A percentile compares a stretch with the other conserved stretches of the same genome.
These are phyloP conservation scores for Mantis religiosa DNA, from an alignment of 2,888 invertebrate genomes.

Conservation along the genomic window DNA sequence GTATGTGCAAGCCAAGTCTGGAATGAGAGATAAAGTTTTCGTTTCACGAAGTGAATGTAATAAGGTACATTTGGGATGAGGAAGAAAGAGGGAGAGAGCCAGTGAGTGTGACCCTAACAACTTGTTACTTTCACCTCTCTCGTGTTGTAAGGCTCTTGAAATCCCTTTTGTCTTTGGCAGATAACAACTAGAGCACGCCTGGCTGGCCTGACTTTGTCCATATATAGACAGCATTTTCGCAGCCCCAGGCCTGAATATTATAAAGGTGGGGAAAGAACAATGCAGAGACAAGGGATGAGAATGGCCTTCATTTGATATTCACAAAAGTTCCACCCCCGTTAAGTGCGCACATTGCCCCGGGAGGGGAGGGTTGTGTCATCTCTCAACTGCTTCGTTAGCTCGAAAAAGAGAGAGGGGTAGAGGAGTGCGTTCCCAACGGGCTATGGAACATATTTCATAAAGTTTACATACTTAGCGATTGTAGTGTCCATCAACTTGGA, in stretches of 20 bases:
- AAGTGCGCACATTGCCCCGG: conserved; percentile 10
- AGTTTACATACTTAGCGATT: neutral
- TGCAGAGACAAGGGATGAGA: conserved; percentile 4
- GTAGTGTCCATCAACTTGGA: neutral
- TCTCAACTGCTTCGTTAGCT: conserved; percentile 17
- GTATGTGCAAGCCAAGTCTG: too few species aligned
- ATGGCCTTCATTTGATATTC: conserved; percentile 15
- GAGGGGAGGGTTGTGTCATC: conserved; percentile 8
- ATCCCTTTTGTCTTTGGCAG: neutral
- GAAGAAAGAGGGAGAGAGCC: too few species aligned
- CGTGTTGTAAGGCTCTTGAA: neutral
- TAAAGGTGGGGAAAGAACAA: conserved; percentile 15
- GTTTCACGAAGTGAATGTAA: neutral
- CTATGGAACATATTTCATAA: neutral
- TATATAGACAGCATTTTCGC: conserved; percentile 2
- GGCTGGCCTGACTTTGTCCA: neutral
- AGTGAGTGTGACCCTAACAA: neutral
- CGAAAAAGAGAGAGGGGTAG: neutral
- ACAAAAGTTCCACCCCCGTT: conserved; percentile 13
- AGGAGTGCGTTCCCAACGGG: neutral
- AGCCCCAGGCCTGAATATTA: conserved; percentile 10
- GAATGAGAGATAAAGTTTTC: too few species aligned
- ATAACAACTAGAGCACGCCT: neutral
- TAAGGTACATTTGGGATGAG: neutral
- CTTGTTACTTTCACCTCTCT: conserved; percentile 12